Percentiles rank a stretch among this genome's conserved stretches.
Evolutionary conservation across 1,140 invertebrate genomes (phyloP).

Genomic region (Microplitis demolitor): DNA sequence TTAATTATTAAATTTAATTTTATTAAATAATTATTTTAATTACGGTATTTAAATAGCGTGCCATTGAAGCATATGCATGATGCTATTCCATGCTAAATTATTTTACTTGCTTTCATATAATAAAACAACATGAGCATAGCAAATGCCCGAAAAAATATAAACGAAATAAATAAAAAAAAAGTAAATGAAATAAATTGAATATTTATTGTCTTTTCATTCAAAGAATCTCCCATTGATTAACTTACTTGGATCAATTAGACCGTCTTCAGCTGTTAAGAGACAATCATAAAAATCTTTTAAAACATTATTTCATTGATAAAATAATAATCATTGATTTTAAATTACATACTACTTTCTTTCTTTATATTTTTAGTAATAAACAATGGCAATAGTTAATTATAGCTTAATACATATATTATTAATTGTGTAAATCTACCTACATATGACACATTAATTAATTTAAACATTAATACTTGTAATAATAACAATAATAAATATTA

Average conservation of each 20-base stretch:
- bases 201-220: constrained; percentile 50
- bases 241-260: constrained; percentile 61
- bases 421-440: too few relatives aligned
- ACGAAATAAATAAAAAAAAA: constrained; percentile 29
- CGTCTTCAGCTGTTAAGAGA: constrained; percentile 55
- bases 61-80: neutral
- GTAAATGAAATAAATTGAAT: constrained; percentile 32
- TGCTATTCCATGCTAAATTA: neutral
- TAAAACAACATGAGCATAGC: neutral
- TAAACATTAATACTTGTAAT: constrained; percentile 35
- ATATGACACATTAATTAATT: too few relatives aligned
- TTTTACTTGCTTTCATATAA: neutral
- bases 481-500: constrained; percentile 34
- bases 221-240: constrained; percentile 46
- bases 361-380: neutral
- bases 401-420: too few relatives aligned
- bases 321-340: neutral
- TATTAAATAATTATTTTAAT: constrained; percentile 1
- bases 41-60: neutral
- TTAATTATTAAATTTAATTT: neutral
- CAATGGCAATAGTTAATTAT: too few relatives aligned
- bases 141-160: neutral
- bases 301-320: neutral
- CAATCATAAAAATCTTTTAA: constrained; percentile 52
- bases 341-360: constrained; percentile 9